Percentiles rank a stretch among this genome's conserved stretches.
Conservation (phyloP, 2,797 vertebrate genomes). For the Lutjanus campechanus region DNA sequence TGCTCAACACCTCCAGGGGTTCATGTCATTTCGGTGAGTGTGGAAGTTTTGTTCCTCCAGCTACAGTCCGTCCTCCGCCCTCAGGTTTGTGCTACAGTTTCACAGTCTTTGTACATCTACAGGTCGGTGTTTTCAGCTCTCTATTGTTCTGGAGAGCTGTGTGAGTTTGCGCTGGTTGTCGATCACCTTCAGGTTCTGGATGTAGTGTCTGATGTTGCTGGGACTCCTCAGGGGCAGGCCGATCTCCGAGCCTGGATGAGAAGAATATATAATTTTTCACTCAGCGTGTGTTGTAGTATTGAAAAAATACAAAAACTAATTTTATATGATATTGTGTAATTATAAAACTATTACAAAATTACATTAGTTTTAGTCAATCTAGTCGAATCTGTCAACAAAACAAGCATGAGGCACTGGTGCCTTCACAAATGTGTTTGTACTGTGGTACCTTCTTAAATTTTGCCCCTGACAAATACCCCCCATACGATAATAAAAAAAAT, state of each 20-base stretch:
- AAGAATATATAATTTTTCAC: not conserved
- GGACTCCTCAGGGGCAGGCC: constrained; percentile 86
- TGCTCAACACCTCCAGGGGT: constrained; percentile 7
- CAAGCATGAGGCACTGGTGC: too few species aligned
- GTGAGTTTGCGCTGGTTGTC: constrained; percentile 94
- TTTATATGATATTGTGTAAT: too few species aligned
- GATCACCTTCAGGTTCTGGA: constrained; percentile 94
- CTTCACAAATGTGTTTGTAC: too few species aligned
- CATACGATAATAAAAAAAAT: too few species aligned
- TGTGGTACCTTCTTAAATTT: too few species aligned
- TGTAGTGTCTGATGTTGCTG: constrained; percentile 87
- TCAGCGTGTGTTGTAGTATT: not conserved
- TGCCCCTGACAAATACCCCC: too few species aligned
- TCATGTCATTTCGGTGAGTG: constrained; percentile 4
- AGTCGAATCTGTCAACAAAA: too few species aligned
- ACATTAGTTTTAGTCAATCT: too few species aligned
- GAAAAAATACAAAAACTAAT: too few species aligned
- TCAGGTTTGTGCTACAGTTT: constrained; percentile 30
- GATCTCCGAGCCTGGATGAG: constrained; percentile 89
- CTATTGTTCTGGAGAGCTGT: constrained; percentile 90
- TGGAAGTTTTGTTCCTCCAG: constrained; percentile 29
- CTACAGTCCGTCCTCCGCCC: constrained; percentile 23
- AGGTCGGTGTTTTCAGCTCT: constrained; percentile 76
- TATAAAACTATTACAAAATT: too few species aligned
- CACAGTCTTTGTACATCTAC: constrained; percentile 25